phyloP scores from a whole-genome alignment of 2,797 vertebrate genomes.

The Lepus oiostolus region DNA sequence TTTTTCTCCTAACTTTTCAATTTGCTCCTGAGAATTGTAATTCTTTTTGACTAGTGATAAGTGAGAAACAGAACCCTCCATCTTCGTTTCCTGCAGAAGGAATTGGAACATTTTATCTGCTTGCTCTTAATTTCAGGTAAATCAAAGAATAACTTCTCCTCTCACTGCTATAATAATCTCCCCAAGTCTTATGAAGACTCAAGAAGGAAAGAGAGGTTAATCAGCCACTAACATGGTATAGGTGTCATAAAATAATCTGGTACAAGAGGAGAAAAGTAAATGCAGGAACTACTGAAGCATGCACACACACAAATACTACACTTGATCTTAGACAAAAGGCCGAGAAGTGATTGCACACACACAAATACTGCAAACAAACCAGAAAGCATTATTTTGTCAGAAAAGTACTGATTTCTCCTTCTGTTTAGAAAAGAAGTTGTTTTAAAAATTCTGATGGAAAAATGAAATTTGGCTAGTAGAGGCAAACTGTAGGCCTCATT shows the following conservation, averaged over 20 bases:
- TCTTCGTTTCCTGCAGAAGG: slow-evolving; percentile 40
- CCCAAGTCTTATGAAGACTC: not conserved
- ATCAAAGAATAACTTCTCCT: not conserved
- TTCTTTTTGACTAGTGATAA: slow-evolving; percentile 76
- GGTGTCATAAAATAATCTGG: not conserved
- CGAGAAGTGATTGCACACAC: no score
- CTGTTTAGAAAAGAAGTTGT: not conserved
- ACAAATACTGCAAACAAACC: not conserved
- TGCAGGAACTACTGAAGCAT: not conserved
- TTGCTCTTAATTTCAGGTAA: slow-evolving; percentile 36
- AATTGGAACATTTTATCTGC: not conserved
- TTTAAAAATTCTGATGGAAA: slow-evolving; percentile 21
- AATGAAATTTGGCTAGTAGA: slow-evolving; percentile 45
- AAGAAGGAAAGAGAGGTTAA: not conserved
- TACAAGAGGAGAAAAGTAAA: not conserved
- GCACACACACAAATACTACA: no score
- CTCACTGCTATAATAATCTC: not conserved
- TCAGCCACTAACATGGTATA: not conserved
- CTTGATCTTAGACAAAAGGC: no score
- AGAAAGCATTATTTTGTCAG: slow-evolving; percentile 25
- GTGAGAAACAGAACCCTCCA: slow-evolving; percentile 72
- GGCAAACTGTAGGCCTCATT: slow-evolving; percentile 43
- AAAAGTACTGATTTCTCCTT: not conserved
- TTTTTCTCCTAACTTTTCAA: slow-evolving; percentile 65
- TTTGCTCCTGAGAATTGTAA: slow-evolving; percentile 69